Percentiles rank a stretch among this genome's conserved stretches.
These are phyloP conservation scores for Fissipunctia ypsillon DNA, from an alignment of 2,888 invertebrate species.

Conservation along the genomic window DNA sequence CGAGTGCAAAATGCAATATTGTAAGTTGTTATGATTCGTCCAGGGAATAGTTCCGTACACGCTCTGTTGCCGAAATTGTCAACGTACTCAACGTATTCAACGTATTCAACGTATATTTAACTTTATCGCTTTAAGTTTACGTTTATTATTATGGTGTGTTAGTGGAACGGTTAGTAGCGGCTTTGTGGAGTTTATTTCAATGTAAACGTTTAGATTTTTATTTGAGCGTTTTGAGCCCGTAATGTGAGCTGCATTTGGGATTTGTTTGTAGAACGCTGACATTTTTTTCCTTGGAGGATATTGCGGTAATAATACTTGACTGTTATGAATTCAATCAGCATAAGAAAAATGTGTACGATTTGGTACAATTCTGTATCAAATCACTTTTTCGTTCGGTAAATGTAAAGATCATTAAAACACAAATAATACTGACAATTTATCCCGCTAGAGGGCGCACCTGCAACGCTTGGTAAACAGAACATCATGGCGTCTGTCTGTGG, in stretches of 20 bases:
- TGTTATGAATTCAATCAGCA: conserved; percentile 39
- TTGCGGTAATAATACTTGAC: not conserved
- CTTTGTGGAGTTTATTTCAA: conserved; percentile 40
- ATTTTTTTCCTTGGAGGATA: conserved; percentile 35
- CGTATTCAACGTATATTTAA: conserved; percentile 62
- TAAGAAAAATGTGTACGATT: not conserved
- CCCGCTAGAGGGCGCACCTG: no score
- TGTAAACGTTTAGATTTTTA: conserved; percentile 49
- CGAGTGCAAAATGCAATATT: conserved; percentile 69
- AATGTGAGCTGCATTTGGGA: conserved; percentile 6
- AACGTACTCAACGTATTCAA: conserved; percentile 60
- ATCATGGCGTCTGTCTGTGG: no score
- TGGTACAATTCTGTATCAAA: not conserved
- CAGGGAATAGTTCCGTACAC: conserved; percentile 62
- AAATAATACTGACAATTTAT: no score
- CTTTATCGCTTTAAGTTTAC: conserved; percentile 61
- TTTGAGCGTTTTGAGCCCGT: conserved; percentile 23
- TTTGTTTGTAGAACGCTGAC: conserved; percentile 1
- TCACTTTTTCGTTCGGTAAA: not conserved
- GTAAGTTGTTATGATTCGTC: conserved; percentile 71
- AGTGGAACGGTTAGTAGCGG: conserved; percentile 35
- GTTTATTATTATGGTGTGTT: conserved; percentile 58
- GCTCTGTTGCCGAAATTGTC: conserved; percentile 64
- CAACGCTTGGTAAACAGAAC: no score
- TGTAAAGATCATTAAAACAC: not conserved